Evolutionary conservation across 2,888 invertebrate genomes (phyloP), one percentile per base, ranked within the genome.

Genomic region (Heliconius cydno): DNA sequence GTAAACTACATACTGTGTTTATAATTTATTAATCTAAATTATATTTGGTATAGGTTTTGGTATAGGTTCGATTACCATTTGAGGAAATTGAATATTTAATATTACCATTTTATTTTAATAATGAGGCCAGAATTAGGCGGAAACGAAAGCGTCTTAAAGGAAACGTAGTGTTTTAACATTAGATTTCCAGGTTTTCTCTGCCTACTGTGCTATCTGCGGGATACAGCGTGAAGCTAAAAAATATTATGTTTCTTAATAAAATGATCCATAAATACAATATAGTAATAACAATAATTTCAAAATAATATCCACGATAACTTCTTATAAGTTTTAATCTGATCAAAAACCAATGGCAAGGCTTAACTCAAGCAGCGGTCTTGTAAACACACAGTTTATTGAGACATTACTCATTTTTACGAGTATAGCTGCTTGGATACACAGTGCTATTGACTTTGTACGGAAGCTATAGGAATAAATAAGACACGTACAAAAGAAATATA

Each of bases 311-410:
- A 67, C 63, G 63, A 80, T 78, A 71, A 65, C 67, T 76, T 57
- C 28, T 63, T 76, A 67, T 66, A 77, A 70, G 38, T 74, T 57
- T 73, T 74, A 78, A 79, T 80, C 80, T 71, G 78, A 63, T 67
- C n/a, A 41, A 38, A n/a, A 68, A 76, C 66, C 66, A 72, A 76
- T 22, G 57, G 71, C 70, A 78, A 67, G 73, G 78, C 46, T 68
- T 74, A 75, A 75, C 78, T 78, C 82, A 73, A 67, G 77, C 78
- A 72, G 78, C 76, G 80, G 79, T 77, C 78, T 76, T 74, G 84
- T 84, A 84, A 84, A 81, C 83, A 82, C 80, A 84, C 82, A 85
- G 86, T 84, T 86, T 86, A 87, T 86, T 85, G 86, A 85, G 86
- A 85, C 86, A 88, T 87, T 85, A 87, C 83, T 84, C 84, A 83